Conservation (phyloP, 2,888 invertebrate species). For the Drosophila bunnanda region DNA sequence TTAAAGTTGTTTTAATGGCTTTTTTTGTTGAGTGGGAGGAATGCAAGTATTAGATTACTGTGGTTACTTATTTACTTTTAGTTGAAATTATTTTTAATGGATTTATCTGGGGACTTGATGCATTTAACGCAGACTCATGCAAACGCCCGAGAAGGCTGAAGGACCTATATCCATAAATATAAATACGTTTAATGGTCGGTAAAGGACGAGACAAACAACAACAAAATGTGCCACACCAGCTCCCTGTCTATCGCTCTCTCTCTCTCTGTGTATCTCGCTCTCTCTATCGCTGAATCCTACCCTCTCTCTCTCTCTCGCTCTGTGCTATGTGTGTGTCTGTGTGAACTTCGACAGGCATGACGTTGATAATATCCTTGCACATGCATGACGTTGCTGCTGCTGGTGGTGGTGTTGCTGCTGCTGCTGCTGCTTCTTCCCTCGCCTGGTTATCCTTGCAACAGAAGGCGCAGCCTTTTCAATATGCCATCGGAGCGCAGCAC, state of each 20-base stretch:
- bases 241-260: constrained; percentile 11
- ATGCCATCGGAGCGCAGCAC: constrained; percentile 45
- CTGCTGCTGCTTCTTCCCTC: constrained; percentile 31
- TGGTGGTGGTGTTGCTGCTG: constrained; percentile 13
- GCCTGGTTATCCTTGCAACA: constrained; percentile 43
- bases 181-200: constrained; percentile 65
- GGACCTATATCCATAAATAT: constrained; percentile 56
- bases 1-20: constrained; percentile 48
- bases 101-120: constrained; percentile 63
- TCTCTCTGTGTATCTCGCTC: constrained; percentile 24
- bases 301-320: constrained; percentile 13
- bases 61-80: constrained; percentile 57
- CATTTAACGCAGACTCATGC: constrained; percentile 47
- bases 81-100: constrained; percentile 68
- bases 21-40: not conserved
- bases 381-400: constrained; percentile 77
- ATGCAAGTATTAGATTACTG: not conserved
- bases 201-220: constrained; percentile 45
- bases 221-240: constrained; percentile 59
- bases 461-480: constrained; percentile 59
- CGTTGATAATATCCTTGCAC: constrained; percentile 83
- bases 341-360: constrained; percentile 69
- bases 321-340: constrained; percentile 39
- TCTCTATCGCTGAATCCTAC: constrained; percentile 9
- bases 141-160: constrained; percentile 30